Evolutionary conservation across 2,888 invertebrate genomes (phyloP).

Genomic region (Julus scandinavius): DNA sequence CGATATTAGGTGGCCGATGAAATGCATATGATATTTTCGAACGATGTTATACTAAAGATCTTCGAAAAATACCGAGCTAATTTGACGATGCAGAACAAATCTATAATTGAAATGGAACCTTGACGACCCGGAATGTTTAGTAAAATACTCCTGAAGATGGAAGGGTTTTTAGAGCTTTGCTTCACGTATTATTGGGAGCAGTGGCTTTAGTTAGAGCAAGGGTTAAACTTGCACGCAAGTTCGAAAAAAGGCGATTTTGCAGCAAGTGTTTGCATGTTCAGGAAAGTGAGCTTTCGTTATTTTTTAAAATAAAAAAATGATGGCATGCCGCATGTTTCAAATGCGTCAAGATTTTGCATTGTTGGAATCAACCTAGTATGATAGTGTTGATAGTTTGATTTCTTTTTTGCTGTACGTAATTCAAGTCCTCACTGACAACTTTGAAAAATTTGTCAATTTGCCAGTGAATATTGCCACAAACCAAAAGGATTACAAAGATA

Average conservation of each 20-base stretch:
- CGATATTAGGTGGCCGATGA: neutral
- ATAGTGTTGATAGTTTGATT: neutral
- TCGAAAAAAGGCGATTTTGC: neutral
- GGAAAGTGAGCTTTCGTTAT: too few species aligned
- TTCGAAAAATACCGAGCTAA: neutral
- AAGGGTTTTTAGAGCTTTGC: neutral
- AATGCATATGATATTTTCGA: neutral
- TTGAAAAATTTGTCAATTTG: neutral
- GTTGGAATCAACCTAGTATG: neutral
- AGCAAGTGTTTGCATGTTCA: too few species aligned
- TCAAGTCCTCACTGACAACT: neutral
- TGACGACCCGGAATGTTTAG: neutral
- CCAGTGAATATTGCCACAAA: too few species aligned
- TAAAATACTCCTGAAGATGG: neutral
- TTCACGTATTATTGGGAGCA: neutral
- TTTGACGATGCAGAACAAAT: constrained; percentile 1
- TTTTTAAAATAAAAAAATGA: too few species aligned
- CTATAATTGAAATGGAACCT: neutral
- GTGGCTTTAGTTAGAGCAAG: neutral
- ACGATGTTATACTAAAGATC: neutral
- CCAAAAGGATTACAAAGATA: neutral
- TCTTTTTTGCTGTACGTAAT: neutral
- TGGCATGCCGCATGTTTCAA: neutral
- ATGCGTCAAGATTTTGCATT: neutral
- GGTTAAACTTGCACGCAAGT: neutral